phyloP scores from a whole-genome alignment of 53 echinoderm and acorn worm species.

The Holothuria leucospilota region DNA sequence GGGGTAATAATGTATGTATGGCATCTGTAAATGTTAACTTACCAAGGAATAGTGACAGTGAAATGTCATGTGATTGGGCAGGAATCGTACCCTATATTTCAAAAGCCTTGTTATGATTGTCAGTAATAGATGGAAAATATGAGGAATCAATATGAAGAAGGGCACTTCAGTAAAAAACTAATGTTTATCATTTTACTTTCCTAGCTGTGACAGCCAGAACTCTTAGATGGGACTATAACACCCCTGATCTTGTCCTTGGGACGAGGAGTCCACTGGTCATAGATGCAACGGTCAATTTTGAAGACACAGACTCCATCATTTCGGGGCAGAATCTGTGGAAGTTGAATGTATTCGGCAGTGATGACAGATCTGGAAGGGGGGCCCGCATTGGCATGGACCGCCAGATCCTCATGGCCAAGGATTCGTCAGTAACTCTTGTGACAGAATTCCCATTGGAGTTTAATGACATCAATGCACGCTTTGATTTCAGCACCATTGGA shows the following conservation, averaged over 20 bases:
- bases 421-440: constrained; percentile 58
- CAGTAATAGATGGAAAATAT: too few species aligned
- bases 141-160: too few species aligned
- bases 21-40: too few species aligned
- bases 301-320: constrained; percentile 68
- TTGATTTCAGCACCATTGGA: constrained; percentile 81
- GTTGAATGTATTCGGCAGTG: constrained; percentile 85
- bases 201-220: constrained; percentile 73
- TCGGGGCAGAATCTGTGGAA: constrained; percentile 83
- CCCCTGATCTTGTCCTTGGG: constrained; percentile 72
- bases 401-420: constrained; percentile 61
- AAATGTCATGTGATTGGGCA: too few species aligned
- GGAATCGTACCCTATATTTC: too few species aligned
- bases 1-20: too few species aligned
- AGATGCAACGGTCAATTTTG: constrained; percentile 64
- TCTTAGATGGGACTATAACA: constrained; percentile 78
- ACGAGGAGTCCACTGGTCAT: constrained; percentile 67
- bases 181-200: background rate
- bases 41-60: too few species aligned
- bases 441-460: constrained; percentile 67
- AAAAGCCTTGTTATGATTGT: too few species aligned
- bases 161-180: too few species aligned
- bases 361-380: constrained; percentile 62
- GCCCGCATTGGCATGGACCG: constrained; percentile 63
- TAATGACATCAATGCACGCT: constrained; percentile 56